Base-by-base conservation (phyloP, 2,113 vertebrate species). In the Actinemys pallida region DNA sequence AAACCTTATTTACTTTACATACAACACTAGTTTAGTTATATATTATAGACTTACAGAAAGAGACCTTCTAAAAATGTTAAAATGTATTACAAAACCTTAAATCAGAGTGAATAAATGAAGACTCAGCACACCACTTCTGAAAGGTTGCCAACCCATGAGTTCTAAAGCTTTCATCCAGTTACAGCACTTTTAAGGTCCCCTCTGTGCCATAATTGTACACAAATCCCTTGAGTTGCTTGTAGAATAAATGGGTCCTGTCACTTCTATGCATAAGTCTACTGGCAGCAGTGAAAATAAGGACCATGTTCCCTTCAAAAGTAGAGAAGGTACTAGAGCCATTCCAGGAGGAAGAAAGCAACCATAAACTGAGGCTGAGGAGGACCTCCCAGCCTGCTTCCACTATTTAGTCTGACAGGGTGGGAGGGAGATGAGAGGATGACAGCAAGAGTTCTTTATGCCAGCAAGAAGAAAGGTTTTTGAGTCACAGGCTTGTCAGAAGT, bases 151-250 rank as follows among this genome's bases (percentile, higher is more conserved):
- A 42, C 39, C 39, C 39, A 42, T 42, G 39, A 47, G 49, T 89
- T 90, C 47, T 56, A 92, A 90, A 83, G 52, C 29, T 84, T 93
- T 93, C 50, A 79, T 90, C 78, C 31, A 42, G 53, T 82, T 86
- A 9, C 53, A 85, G 29, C 19, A 39, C n/a, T 82, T 47, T 90
- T 83, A 85, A 95, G 75, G 75, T 92, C 5, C 2, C 53, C 47
- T 39, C 53, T 81, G 22, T 50, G n/a, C 25, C 86, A 81, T 53
- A 90, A 92, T 75, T 86, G 24, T 47, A 85, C 69, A 79, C 39
- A 88, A 69, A 54, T 57, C 12, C 39, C 27, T 17, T n/a, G 80
- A 54, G 4, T 52, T 88, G 62, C 72, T 92, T 85, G 29, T 92
- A 75, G 72, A 86, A 59, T 83, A 94, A 80, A 86, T 88, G 52